Percentiles rank a stretch among this genome's conserved stretches.
phyloP scores from a whole-genome alignment of 2,113 vertebrate genomes.

The Anhinga rufa region DNA sequence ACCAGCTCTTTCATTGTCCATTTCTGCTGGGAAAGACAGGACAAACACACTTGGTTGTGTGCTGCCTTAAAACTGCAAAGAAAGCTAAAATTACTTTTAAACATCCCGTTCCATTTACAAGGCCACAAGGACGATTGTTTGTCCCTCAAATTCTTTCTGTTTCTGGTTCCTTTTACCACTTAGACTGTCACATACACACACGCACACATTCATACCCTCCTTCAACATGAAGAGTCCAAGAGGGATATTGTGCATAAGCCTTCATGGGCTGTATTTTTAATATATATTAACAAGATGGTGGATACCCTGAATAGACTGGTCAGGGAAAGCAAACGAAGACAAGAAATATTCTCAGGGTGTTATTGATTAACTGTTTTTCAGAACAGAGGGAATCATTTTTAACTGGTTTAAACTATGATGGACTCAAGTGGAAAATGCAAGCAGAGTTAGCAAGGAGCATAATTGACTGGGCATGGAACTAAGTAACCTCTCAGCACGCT shows the following conservation, averaged over 20 bases:
- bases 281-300: neutral
- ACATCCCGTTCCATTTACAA: neutral
- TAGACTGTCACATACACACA: neutral
- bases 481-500: slow-evolving; percentile 57
- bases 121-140: neutral
- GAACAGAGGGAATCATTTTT: slow-evolving; percentile 60
- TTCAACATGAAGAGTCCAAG: neutral
- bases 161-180: neutral
- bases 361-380: slow-evolving; percentile 64
- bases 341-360: slow-evolving; percentile 57
- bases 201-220: neutral
- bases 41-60: neutral
- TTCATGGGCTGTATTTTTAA: slow-evolving; percentile 1
- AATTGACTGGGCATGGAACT: slow-evolving; percentile 63
- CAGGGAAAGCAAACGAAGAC: slow-evolving; percentile 25
- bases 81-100: neutral
- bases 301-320: neutral
- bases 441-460: slow-evolving; percentile 49
- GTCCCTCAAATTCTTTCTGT: neutral
- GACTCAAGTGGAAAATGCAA: slow-evolving; percentile 62
- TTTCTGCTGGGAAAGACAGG: neutral
- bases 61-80: neutral
- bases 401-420: slow-evolving; percentile 63
- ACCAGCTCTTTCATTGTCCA: neutral
- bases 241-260: neutral